Conservation (phyloP, 1,140 invertebrate species). For the Caenorhabditis brenneri region DNA sequence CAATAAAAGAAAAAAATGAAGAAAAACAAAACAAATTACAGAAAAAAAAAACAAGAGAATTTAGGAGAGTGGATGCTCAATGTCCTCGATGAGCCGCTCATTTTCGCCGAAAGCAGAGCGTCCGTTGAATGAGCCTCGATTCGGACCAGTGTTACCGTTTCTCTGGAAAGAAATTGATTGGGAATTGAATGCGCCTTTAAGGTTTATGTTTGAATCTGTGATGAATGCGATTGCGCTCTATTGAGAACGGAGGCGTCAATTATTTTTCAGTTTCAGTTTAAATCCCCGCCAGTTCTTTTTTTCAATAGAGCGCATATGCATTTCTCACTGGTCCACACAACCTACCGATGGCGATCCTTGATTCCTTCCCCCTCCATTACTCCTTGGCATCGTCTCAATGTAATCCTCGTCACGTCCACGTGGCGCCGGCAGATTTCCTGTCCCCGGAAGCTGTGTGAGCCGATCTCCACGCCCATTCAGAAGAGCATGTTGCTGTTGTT, state of each 20-base stretch:
- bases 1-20: neutral
- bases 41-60: neutral
- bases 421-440: neutral
- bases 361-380: too few species aligned
- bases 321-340: too few species aligned
- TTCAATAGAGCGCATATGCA: too few species aligned
- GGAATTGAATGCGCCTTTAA: too few species aligned
- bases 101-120: neutral
- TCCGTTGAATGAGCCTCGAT: neutral
- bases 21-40: neutral
- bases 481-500: neutral
- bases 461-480: neutral
- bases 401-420: neutral
- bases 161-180: neutral
- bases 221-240: too few species aligned
- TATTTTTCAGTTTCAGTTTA: neutral
- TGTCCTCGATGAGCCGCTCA: neutral
- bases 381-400: neutral
- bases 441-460: neutral
- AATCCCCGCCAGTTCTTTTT: neutral
- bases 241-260: too few species aligned
- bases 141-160: neutral
- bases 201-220: too few species aligned
- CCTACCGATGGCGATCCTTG: constrained; percentile 1
- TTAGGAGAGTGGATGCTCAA: neutral